Percentiles rank a stretch among this genome's conserved stretches.
Evolutionary conservation across 2,888 invertebrate genomes (phyloP).

Genomic region (Rugalucina vietnamica): DNA sequence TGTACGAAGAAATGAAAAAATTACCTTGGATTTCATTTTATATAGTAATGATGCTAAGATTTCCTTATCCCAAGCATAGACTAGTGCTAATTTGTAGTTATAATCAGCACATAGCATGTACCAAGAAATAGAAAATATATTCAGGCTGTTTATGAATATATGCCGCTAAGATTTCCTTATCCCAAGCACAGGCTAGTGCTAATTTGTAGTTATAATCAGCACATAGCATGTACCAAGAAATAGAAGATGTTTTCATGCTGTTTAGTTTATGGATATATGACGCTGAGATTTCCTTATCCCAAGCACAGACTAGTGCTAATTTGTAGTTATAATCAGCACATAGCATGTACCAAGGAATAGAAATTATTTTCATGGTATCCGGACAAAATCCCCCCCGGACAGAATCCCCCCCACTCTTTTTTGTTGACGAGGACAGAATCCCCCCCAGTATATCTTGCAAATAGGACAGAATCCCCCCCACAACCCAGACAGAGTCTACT

Average conservation of each 20-base stretch:
- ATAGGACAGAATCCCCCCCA: no score
- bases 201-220: neutral
- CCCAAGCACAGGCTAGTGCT: slow-evolving; percentile 30
- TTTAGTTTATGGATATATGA: no score
- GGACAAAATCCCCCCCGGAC: no score
- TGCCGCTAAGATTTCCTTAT: neutral
- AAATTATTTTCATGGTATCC: neutral
- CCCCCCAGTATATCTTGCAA: no score
- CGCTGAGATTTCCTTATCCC: neutral
- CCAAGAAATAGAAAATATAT: slow-evolving; percentile 12
- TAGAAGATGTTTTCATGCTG: neutral
- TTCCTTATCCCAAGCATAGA: slow-evolving; percentile 10
- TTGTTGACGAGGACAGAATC: no score
- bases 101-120: slow-evolving; percentile 20
- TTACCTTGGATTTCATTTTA: neutral
- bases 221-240: slow-evolving; percentile 23
- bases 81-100: slow-evolving; percentile 3
- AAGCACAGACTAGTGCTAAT: slow-evolving; percentile 32
- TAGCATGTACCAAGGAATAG: slow-evolving; percentile 19
- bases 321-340: slow-evolving; percentile 2
- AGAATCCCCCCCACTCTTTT: no score
- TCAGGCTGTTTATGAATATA: neutral
- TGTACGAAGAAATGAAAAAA: no score
- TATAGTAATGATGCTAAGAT: neutral
- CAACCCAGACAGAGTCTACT: no score